phyloP scores from a whole-genome alignment of 2,797 vertebrate species.

The Allobates femoralis region DNA sequence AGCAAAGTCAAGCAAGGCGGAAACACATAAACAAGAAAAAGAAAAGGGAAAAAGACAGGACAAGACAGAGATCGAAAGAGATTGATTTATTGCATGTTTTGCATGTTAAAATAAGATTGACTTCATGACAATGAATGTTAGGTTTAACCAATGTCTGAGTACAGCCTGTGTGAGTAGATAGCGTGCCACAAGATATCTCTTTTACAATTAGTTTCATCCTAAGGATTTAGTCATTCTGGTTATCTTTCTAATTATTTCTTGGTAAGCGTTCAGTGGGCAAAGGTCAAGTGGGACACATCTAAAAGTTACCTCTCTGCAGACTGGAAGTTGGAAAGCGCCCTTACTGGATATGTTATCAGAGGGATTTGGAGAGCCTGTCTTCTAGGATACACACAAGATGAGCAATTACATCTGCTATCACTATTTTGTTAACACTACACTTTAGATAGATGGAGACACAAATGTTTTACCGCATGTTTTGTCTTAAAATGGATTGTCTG shows the following conservation, averaged over 20 bases:
- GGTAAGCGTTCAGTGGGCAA: conserved; percentile 46
- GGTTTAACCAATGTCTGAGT: not conserved
- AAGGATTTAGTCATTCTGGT: conserved; percentile 29
- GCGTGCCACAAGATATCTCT: not conserved
- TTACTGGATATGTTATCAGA: conserved; percentile 43
- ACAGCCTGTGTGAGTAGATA: conserved; percentile 5
- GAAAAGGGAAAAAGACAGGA: not conserved
- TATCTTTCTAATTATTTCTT: conserved; percentile 47
- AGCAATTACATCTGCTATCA: conserved; percentile 44
- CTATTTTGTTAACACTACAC: conserved; percentile 24
- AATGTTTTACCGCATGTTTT: not conserved
- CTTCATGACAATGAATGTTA: not conserved
- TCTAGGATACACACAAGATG: conserved; percentile 35
- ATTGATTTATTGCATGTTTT: conserved; percentile 21
- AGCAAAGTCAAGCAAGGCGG: too few species aligned
- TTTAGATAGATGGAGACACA: not conserved
- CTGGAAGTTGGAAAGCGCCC: conserved; percentile 15
- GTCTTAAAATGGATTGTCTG: too few species aligned
- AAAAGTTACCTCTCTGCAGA: conserved; percentile 30
- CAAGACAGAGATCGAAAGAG: not conserved
- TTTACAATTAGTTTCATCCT: conserved; percentile 44
- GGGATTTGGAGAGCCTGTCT: conserved; percentile 39
- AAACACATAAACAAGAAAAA: not conserved
- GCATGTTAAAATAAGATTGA: conserved; percentile 10
- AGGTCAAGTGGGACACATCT: conserved; percentile 53